Percentiles rank a stretch among this genome's conserved stretches.
Conservation (phyloP, 2,113 vertebrate genomes). For the Heloderma charlesbogerti region DNA sequence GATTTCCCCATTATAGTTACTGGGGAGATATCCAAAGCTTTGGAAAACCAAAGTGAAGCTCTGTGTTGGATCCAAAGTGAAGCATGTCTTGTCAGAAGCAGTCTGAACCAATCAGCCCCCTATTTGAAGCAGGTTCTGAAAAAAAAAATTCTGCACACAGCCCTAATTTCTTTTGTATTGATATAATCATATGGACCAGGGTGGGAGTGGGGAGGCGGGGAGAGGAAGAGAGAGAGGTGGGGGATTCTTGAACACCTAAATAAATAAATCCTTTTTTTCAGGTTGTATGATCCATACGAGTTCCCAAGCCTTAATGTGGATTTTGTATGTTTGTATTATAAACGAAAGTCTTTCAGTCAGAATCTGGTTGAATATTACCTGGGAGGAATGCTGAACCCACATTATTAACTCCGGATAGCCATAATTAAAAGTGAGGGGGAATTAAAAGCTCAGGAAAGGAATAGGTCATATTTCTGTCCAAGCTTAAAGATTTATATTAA, state of each 20-base stretch:
- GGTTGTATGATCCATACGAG: not conserved
- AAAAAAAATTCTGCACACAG: too few relatives aligned
- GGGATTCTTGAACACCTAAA: not conserved
- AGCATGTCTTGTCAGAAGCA: not conserved
- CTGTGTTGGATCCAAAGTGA: not conserved
- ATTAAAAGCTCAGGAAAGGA: constrained; percentile 64
- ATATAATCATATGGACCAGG: not conserved
- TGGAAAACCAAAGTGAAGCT: too few relatives aligned
- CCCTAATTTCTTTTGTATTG: not conserved
- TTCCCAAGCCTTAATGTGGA: not conserved
- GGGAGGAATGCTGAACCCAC: constrained; percentile 61
- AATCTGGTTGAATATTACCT: constrained; percentile 46
- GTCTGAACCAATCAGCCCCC: not conserved
- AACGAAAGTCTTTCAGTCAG: constrained; percentile 56
- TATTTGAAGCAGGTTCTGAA: not conserved
- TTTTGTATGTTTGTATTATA: constrained; percentile 54
- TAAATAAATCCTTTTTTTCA: constrained; percentile 21
- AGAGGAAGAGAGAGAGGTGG: not conserved
- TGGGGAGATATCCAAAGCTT: too few relatives aligned
- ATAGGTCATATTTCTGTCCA: constrained; percentile 57
- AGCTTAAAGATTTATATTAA: constrained; percentile 69
- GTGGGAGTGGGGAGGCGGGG: too few relatives aligned
- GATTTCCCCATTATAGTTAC: too few relatives aligned
- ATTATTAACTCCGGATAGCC: constrained; percentile 59
- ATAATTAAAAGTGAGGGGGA: constrained; percentile 68